Evolutionary conservation across 2,113 vertebrate species (phyloP).

Genomic region (Sminthopsis crassicaudata): DNA sequence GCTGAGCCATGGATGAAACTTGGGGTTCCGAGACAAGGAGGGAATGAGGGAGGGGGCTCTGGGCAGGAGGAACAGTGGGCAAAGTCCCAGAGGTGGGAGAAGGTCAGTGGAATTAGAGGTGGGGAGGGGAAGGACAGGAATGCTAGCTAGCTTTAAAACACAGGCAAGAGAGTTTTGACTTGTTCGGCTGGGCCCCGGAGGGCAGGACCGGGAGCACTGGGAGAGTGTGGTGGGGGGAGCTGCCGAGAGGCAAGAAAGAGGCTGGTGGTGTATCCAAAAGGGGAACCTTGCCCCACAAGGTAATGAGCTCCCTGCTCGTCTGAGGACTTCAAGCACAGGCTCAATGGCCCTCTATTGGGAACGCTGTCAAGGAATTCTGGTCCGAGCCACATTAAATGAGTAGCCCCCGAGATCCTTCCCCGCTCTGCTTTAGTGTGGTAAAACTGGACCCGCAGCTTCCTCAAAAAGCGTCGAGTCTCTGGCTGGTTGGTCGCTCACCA

Average conservation of each 20-base stretch:
- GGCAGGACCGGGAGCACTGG: background rate
- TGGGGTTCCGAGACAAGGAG: no score
- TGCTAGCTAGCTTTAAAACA: background rate
- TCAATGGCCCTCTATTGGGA: background rate
- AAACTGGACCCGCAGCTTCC: constrained; percentile 10
- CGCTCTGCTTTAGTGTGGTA: background rate
- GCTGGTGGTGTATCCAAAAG: background rate
- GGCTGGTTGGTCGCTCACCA: constrained; percentile 30
- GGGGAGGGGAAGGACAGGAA: background rate
- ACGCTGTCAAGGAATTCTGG: background rate
- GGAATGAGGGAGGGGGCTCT: background rate
- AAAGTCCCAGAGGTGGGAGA: background rate
- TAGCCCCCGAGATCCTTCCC: background rate
- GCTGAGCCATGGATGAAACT: no score
- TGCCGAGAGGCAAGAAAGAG: background rate
- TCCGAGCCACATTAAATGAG: background rate
- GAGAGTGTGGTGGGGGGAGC: background rate
- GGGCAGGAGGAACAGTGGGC: background rate
- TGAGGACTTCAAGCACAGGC: background rate
- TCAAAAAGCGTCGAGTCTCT: constrained; percentile 34
- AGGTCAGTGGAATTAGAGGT: background rate
- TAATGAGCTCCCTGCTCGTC: background rate
- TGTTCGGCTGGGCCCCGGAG: background rate
- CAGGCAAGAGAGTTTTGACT: background rate
- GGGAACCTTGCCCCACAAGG: background rate